Percentiles rank a stretch among this genome's conserved stretches.
These are phyloP conservation scores for Ormyrus rosae DNA, from an alignment of 2,888 invertebrate species.

Conservation along the genomic window DNA sequence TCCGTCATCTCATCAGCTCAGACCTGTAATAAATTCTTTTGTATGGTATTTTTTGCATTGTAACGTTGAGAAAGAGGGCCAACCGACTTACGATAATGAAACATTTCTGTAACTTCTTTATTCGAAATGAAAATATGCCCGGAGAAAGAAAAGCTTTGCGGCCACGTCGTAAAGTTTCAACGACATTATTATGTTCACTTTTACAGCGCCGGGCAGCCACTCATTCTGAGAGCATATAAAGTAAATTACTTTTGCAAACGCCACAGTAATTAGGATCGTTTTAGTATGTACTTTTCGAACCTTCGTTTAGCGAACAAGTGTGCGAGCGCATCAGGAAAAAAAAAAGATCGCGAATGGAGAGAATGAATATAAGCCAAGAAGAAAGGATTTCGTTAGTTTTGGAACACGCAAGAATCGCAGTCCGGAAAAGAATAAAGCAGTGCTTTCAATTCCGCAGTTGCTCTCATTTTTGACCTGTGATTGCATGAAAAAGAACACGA, in stretches of 20 bases:
- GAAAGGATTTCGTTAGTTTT: too few species aligned
- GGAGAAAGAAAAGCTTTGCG: constrained; percentile 18
- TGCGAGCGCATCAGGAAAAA: neutral
- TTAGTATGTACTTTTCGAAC: too few species aligned
- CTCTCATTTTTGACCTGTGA: too few species aligned
- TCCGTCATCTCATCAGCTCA: too few species aligned
- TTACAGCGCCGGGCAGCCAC: neutral
- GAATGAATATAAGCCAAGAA: too few species aligned
- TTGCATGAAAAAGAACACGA: too few species aligned
- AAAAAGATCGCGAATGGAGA: too few species aligned
- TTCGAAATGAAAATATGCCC: neutral
- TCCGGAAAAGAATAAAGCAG: too few species aligned
- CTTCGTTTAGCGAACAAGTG: neutral
- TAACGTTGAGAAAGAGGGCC: neutral
- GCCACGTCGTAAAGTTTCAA: constrained; percentile 23
- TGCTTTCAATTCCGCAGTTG: too few species aligned
- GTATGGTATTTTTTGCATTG: too few species aligned
- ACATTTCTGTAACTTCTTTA: neutral
- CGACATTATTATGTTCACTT: constrained; percentile 30
- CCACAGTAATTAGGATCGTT: constrained; percentile 19
- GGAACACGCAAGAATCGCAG: too few species aligned
- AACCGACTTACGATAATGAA: constrained; percentile 10
- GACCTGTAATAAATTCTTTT: too few species aligned
- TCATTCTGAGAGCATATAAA: neutral
- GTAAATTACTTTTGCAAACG: constrained; percentile 27